A percentile compares a stretch with the other conserved stretches of the same genome.
These are phyloP conservation scores for Microchirus variegatus DNA, from an alignment of 2,797 vertebrate genomes.

Conservation along the genomic window DNA sequence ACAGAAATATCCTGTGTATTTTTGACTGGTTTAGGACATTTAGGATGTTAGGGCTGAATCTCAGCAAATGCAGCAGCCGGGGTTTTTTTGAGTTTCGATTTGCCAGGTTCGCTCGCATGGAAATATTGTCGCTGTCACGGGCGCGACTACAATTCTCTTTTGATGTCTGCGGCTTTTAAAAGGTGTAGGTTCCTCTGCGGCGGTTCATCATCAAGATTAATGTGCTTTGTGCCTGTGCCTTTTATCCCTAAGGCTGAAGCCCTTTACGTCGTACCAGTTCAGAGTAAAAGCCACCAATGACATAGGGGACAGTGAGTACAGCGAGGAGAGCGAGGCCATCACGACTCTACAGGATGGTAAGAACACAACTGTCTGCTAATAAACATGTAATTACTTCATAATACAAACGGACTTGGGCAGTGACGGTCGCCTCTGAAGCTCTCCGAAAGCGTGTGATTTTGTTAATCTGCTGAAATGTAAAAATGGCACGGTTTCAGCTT, in stretches of 20 bases:
- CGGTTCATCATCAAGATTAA: constrained; percentile 27
- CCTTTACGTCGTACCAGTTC: constrained; percentile 98
- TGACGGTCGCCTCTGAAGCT: neutral
- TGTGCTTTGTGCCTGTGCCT: constrained; percentile 27
- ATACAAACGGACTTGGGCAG: too few species aligned
- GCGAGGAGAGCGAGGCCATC: constrained; percentile 92
- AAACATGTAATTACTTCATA: too few species aligned
- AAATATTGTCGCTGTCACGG: neutral
- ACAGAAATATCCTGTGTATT: neutral
- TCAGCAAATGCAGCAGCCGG: neutral
- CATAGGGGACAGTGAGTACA: constrained; percentile 97
- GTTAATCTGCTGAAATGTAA: neutral
- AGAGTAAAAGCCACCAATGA: constrained; percentile 96
- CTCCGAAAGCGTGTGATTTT: too few species aligned
- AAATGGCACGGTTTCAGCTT: neutral
- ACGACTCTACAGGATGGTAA: constrained; percentile 96
- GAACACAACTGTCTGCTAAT: constrained; percentile 21
- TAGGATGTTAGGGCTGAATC: neutral
- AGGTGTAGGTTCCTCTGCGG: constrained; percentile 11
- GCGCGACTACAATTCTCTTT: constrained; percentile 17
- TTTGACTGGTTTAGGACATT: neutral
- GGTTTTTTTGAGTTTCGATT: too few species aligned
- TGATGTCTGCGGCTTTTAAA: constrained; percentile 24
- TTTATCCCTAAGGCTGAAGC: constrained; percentile 86
- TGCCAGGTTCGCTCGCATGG: neutral